A percentile compares a stretch with the other conserved stretches of the same genome.
Evolutionary conservation across 2,797 vertebrate genomes (phyloP).

Genomic region (Eremophila alpestris): DNA sequence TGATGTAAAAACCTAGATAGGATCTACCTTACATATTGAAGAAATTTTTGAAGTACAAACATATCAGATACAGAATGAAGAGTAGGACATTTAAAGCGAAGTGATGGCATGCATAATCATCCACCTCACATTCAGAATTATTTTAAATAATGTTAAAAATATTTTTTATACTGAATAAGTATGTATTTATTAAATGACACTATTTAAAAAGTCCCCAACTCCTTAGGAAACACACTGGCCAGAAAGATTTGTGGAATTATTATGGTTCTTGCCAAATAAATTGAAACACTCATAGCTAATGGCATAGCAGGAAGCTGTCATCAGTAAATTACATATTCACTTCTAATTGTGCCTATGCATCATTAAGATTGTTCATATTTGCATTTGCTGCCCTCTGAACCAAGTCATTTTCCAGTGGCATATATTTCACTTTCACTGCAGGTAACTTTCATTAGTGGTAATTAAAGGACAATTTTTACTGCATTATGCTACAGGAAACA

Average conservation of each 20-base stretch:
- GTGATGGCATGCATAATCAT: neutral
- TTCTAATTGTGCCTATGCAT: slow-evolving; percentile 28
- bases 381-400: slow-evolving; percentile 31
- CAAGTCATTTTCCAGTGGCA: neutral
- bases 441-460: slow-evolving; percentile 44
- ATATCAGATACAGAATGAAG: neutral
- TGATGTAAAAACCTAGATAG: neutral
- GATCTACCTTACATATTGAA: neutral
- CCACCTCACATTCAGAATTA: neutral
- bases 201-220: neutral
- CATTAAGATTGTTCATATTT: neutral
- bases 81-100: neutral
- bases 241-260: neutral
- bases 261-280: slow-evolving; percentile 10
- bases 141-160: neutral
- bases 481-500: slow-evolving; percentile 46
- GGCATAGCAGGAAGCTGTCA: neutral
- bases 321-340: slow-evolving; percentile 1
- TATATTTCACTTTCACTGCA: slow-evolving; percentile 7
- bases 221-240: neutral
- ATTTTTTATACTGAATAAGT: neutral
- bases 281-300: slow-evolving; percentile 8
- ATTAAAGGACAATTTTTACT: slow-evolving; percentile 52
- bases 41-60: neutral
- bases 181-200: neutral